Conservation (phyloP, 2,888 invertebrate genomes). For the Hyposoter didymator region DNA sequence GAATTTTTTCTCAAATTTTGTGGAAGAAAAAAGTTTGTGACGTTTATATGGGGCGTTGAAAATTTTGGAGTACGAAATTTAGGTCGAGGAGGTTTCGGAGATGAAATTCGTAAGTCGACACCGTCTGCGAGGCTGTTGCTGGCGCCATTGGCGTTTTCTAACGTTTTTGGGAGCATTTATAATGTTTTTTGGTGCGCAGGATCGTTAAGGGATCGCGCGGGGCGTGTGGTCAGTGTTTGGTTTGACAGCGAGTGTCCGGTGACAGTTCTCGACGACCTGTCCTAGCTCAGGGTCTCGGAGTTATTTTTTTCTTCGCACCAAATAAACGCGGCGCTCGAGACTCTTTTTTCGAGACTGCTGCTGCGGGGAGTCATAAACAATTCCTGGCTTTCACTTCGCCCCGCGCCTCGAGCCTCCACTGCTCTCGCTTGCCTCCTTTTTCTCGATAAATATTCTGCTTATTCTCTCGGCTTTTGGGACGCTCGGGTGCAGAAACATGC, state of each 20-base stretch:
- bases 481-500: slow-evolving; percentile 74
- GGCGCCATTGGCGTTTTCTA: slow-evolving; percentile 44
- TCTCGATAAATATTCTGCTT: slow-evolving; percentile 43
- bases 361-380: slow-evolving; percentile 64
- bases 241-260: slow-evolving; percentile 75
- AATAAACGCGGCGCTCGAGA: slow-evolving; percentile 15
- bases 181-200: slow-evolving; percentile 26
- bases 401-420: too few species aligned
- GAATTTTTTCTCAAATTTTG: neutral
- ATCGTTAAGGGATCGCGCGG: slow-evolving; percentile 37
- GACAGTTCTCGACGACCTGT: slow-evolving; percentile 66
- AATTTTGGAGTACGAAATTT: slow-evolving; percentile 48
- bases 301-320: slow-evolving; percentile 13
- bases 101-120: slow-evolving; percentile 76
- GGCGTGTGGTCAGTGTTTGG: slow-evolving; percentile 79
- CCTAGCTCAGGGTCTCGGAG: slow-evolving; percentile 65
- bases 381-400: slow-evolving; percentile 35
- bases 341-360: slow-evolving; percentile 50
- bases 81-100: slow-evolving; percentile 21
- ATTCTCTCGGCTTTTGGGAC: slow-evolving; percentile 57
- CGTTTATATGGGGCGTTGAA: slow-evolving; percentile 48
- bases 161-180: slow-evolving; percentile 4
- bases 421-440: slow-evolving; percentile 2
- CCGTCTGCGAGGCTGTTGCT: slow-evolving; percentile 64
- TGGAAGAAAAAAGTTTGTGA: neutral